A percentile compares a stretch with the other conserved stretches of the same genome.
phyloP scores from a whole-genome alignment of 2,113 vertebrate genomes.

The Holacanthus passer region DNA sequence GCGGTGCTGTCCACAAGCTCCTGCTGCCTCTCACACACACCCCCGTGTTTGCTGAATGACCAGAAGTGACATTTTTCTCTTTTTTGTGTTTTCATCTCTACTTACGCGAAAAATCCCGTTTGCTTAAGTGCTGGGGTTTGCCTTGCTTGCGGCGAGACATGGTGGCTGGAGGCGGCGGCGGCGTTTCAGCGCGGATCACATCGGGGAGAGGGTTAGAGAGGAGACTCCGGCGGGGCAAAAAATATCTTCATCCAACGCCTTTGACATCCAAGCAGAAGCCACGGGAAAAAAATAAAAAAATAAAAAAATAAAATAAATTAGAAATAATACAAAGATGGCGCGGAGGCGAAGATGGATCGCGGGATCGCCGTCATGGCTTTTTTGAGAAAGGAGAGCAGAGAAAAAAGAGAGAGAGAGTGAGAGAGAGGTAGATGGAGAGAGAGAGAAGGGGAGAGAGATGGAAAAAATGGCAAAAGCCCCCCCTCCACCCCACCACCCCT shows the following conservation, averaged over 20 bases:
- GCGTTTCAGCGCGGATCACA: conserved; percentile 93
- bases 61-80: conserved; percentile 78
- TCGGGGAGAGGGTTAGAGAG: conserved; percentile 96
- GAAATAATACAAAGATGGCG: conserved; percentile 99
- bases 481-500: conserved; percentile 86
- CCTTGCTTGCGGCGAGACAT: conserved; percentile 99
- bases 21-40: conserved; percentile 2
- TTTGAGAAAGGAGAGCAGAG: conserved; percentile 84
- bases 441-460: conserved; percentile 85
- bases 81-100: conserved; percentile 86
- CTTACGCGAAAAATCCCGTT: conserved; percentile 99
- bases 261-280: conserved; percentile 92
- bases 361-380: conserved; percentile 99
- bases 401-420: conserved; percentile 80
- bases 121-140: conserved; percentile 99
- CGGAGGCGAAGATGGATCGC: conserved; percentile 98
- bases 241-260: conserved; percentile 99
- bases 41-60: conserved; percentile 55
- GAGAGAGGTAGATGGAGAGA: conserved; percentile 86
- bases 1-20: conserved; percentile 80
- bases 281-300: background rate
- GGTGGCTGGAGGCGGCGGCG: conserved; percentile 91
- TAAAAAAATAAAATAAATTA: conserved; percentile 91
- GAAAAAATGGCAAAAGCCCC: conserved; percentile 98
- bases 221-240: conserved; percentile 93